A percentile compares a stretch with the other conserved stretches of the same genome.
Conservation (phyloP, 2,797 vertebrate genomes). For the Pseudomugil gertrudae region DNA sequence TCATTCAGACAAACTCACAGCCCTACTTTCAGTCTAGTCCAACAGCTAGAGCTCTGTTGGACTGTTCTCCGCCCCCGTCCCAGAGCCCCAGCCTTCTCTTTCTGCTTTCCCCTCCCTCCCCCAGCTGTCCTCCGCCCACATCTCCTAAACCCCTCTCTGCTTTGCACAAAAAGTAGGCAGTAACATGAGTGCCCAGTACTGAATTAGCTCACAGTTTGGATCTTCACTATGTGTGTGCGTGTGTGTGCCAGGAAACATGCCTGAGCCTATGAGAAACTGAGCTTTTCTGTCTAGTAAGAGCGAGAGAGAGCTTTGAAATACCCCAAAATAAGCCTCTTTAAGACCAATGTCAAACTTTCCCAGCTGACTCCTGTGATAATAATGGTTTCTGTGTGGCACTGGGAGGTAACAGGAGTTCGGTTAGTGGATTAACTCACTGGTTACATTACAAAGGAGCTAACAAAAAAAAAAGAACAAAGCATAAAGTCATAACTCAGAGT, state of each 20-base stretch:
- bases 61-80: conserved; percentile 52
- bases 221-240: conserved; percentile 40
- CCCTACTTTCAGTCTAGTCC: conserved; percentile 41
- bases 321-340: conserved; percentile 25
- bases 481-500: background rate
- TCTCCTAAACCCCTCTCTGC: conserved; percentile 48
- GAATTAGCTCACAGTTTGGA: conserved; percentile 72
- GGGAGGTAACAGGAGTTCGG: background rate
- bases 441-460: background rate
- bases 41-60: conserved; percentile 51
- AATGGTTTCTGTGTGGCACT: background rate
- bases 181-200: conserved; percentile 75
- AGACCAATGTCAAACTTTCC: conserved; percentile 22
- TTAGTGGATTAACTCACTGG: background rate
- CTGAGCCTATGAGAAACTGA: conserved; percentile 10
- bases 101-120: conserved; percentile 45
- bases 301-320: background rate
- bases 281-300: conserved; percentile 48
- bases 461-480: conserved; percentile 15
- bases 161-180: conserved; percentile 57
- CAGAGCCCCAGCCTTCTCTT: conserved; percentile 42
- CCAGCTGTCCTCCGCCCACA: conserved; percentile 55
- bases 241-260: conserved; percentile 20
- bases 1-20: conserved; percentile 26
- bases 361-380: conserved; percentile 22